Evolutionary conservation across 2,888 invertebrate genomes (phyloP).

Genomic region (Tetrapedia diversipes): DNA sequence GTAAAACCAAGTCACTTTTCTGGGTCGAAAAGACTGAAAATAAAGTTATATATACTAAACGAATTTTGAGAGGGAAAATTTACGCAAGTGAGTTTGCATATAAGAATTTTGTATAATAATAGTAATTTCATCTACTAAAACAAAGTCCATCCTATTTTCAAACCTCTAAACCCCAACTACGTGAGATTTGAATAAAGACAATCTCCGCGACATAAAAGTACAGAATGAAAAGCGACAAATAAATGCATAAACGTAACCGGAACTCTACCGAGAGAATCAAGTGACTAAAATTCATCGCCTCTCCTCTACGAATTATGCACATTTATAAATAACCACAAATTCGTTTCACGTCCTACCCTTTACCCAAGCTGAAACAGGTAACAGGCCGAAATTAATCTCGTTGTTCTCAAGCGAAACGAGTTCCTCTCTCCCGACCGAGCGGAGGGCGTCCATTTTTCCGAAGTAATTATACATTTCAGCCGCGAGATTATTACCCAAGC

Average conservation of each 20-base stretch:
- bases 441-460: slow-evolving; percentile 2
- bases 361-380: not conserved
- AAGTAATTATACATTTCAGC: slow-evolving; percentile 26
- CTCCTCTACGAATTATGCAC: not conserved
- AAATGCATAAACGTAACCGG: not conserved
- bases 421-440: not conserved
- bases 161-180: too few species aligned
- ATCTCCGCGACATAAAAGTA: too few species aligned
- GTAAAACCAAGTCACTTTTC: too few species aligned
- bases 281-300: not conserved
- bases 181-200: too few species aligned
- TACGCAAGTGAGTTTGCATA: too few species aligned
- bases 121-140: too few species aligned
- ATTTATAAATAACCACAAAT: not conserved
- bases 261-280: not conserved
- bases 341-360: not conserved
- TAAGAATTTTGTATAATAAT: too few species aligned
- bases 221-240: too few species aligned
- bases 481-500: slow-evolving; percentile 30
- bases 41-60: too few species aligned
- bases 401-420: not conserved
- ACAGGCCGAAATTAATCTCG: slow-evolving; percentile 23
- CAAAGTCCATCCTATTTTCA: too few species aligned
- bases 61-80: too few species aligned
- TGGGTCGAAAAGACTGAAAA: too few species aligned